Conservation (phyloP, 2,797 vertebrate species). For the Sylvia borin region DNA sequence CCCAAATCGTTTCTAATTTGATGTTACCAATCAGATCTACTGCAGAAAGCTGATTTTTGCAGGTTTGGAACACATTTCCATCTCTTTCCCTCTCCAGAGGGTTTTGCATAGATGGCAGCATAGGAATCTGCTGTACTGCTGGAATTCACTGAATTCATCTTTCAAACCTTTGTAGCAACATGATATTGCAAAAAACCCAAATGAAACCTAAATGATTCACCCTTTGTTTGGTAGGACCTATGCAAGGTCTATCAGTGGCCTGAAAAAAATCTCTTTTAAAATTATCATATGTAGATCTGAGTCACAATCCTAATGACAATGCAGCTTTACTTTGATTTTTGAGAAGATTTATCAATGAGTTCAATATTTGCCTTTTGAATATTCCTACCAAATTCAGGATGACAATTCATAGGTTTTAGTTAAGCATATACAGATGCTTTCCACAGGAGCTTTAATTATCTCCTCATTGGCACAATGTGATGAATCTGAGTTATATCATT, state of each 20-base stretch:
- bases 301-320: neutral
- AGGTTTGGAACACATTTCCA: neutral
- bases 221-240: neutral
- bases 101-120: neutral
- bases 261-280: neutral
- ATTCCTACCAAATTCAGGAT: neutral
- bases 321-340: neutral
- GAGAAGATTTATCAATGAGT: neutral
- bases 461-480: neutral
- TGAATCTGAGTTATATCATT: neutral
- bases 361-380: neutral
- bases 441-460: neutral
- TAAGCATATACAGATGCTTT: neutral
- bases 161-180: neutral
- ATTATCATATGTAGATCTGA: neutral
- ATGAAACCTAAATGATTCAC: neutral
- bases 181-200: neutral
- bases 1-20: neutral
- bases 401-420: neutral
- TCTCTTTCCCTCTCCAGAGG: neutral
- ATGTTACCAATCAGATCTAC: neutral
- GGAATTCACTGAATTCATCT: neutral
- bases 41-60: neutral
- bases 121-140: neutral
- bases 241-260: neutral